Evolutionary conservation across 2,888 invertebrate genomes (phyloP), one percentile per base, ranked within the genome.

Genomic region (Leptinotarsa juncta): DNA sequence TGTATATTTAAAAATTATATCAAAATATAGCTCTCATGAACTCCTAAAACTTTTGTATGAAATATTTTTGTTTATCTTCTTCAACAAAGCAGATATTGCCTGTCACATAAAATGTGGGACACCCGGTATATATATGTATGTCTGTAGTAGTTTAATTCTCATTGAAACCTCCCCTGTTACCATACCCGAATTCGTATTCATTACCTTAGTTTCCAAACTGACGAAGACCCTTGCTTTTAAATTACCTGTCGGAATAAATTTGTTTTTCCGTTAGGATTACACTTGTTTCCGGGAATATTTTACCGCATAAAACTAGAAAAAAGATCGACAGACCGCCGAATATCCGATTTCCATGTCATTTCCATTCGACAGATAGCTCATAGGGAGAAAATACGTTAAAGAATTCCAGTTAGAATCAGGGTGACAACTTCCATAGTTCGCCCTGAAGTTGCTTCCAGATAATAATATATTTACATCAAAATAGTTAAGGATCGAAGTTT

Each of bases 221-320:
- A 26, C 26, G 5, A 26, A 26, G 26, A 32, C 16, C 32, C 5
- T n/a, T 16, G 20, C n/a, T 32, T 62, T 7, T 26, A 10, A 32
- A 62, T 62, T 32, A 42, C 62, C 32, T 60, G 57, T 62, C 62
- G n/a, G 5, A 26, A 62, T 62, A 62, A 62, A 62, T 62, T n/a
- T 42, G 32, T 32, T 62, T 32, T 62, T 3, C 57, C 62, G 16
- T 62, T n/a, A 62, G 42, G n/a, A 62, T 32, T n/a, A 62, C 62
- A n/a, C 16, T n/a, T 32, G n/a, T 62, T n/a, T 32, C 62, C 10
- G 16, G 16, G n/a, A 62, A 62, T 62, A 62, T n/a, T 26, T 42
- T 62, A 32, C 62, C n/a, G 2, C n/a, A 62, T 32, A 42, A 42
- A 62, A 62, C 32, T 62, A 32, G 26, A 32, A 32, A n/a, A 32